Conservation (phyloP, 2,888 invertebrate genomes). For the Clostera curtula region DNA sequence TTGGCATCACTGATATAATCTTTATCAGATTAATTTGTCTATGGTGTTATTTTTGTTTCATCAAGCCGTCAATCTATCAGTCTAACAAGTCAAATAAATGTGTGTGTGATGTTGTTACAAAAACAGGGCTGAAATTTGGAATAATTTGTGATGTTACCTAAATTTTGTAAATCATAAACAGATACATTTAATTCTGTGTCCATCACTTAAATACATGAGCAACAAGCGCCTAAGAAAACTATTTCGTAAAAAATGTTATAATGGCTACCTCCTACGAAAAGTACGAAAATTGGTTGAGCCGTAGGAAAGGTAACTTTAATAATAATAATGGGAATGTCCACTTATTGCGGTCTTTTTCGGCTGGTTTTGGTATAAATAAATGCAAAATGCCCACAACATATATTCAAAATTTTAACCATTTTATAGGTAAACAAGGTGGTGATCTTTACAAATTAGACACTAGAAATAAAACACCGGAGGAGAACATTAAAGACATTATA, state of each 20-base stretch:
- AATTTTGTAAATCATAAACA: too few relatives aligned
- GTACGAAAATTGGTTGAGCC: slow-evolving; percentile 62
- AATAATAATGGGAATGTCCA: slow-evolving; percentile 13
- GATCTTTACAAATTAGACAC: slow-evolving; percentile 78
- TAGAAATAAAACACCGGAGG: slow-evolving; percentile 73
- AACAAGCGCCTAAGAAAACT: slow-evolving; percentile 13
- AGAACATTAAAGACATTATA: slow-evolving; percentile 79
- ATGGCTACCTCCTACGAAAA: slow-evolving; percentile 64
- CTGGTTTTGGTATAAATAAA: not conserved
- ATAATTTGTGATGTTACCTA: slow-evolving; percentile 29
- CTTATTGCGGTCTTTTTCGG: too few relatives aligned
- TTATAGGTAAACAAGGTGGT: slow-evolving; percentile 74
- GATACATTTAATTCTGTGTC: too few relatives aligned
- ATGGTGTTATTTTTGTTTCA: too few relatives aligned
- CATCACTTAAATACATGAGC: slow-evolving; percentile 10
- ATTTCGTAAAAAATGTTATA: slow-evolving; percentile 49
- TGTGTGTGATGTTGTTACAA: slow-evolving; percentile 33
- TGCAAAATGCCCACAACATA: not conserved
- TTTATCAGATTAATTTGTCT: too few relatives aligned
- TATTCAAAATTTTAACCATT: slow-evolving; percentile 14
- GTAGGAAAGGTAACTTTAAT: slow-evolving; percentile 58
- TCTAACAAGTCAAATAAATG: slow-evolving; percentile 23
- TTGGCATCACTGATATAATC: too few relatives aligned
- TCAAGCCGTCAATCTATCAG: too few relatives aligned
- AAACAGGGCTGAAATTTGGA: slow-evolving; percentile 44